phyloP scores from a whole-genome alignment of 92 coral and sea anemone genomes.

The Phenganax marumi region DNA sequence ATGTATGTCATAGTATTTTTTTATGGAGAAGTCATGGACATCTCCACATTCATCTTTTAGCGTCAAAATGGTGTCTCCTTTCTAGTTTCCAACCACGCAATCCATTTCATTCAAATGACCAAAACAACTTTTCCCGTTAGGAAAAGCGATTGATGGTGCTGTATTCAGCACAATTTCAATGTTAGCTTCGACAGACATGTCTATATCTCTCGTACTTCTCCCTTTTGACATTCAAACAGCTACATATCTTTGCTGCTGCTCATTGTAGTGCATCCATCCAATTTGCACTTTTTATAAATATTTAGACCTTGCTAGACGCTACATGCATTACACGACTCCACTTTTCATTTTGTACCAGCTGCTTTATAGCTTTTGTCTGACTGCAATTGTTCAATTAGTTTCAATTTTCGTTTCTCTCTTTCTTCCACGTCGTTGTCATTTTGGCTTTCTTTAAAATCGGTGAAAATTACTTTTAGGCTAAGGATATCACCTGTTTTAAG shows the following conservation, averaged over 20 bases:
- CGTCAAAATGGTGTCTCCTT: conserved; percentile 13
- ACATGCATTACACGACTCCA: not conserved
- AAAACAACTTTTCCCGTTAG: conserved; percentile 20
- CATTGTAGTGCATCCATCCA: conserved; percentile 47
- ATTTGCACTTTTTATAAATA: conserved; percentile 30
- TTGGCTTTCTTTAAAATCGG: not conserved
- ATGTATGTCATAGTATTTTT: conserved; percentile 15
- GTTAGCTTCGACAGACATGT: conserved; percentile 32
- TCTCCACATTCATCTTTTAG: conserved; percentile 14
- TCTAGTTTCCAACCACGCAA: conserved; percentile 17
- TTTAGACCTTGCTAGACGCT: not conserved
- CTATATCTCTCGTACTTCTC: conserved; percentile 38
- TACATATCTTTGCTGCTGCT: conserved; percentile 23
- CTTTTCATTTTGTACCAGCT: conserved; percentile 23
- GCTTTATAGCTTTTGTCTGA: conserved; percentile 47
- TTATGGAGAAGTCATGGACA: conserved; percentile 12
- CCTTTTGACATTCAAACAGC: conserved; percentile 36
- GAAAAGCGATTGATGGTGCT: conserved; percentile 29
- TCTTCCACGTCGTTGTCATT: not conserved
- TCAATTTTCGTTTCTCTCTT: conserved; percentile 56
- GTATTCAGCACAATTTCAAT: conserved; percentile 12
- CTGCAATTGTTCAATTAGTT: conserved; percentile 54
- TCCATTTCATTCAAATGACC: conserved; percentile 33
- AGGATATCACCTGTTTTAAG: conserved; percentile 42
- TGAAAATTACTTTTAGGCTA: conserved; percentile 25